Evolutionary conservation across 2,113 vertebrate species (phyloP), one percentile per base, ranked within the genome.

Genomic region (Gorsachius goisagi): DNA sequence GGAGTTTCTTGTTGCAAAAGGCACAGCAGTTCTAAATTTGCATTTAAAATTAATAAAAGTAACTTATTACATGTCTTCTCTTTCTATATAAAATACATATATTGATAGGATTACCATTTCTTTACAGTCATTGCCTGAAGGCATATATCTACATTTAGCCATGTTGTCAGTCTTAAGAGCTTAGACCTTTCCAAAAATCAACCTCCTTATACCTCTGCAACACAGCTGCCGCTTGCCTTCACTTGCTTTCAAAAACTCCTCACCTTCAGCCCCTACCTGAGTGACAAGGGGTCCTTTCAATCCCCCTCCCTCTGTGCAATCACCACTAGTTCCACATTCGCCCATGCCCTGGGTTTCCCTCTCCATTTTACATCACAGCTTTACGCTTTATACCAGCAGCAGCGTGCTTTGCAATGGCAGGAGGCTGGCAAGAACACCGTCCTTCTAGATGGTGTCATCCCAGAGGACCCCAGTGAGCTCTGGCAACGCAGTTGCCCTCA

Each of bases 61-160:
- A 21, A 28, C 15, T 60, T 11, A 8, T 11, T 5, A 5, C 3
- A 3, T 0, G 0, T 2, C 14, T 78, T 85, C 28, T 44, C 19
- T 55, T 84, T 55, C 32, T 27, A 9, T 6, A 23, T 30, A 37
- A 92, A 68, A 82, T 5, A 35, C 0, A 53, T 2, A 6, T 2
- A 35, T 9, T 16, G 32, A 2, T 49, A 53, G 50, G 23, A 19
- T n/a, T 12, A 21, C 9, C 12, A 37, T 64, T 30, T 59, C 58
- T 64, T 88, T 39, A 58, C 16, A 30, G 11, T 37, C 14, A 18
- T 5, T 45, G 32, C 15, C 32, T 27, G n/a, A 76, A 60, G 21
- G 47, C 14, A 17, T 18, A 4, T 9, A 28, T 21, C 15, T 52
- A 21, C 24, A 15, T 13, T 33, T 28, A 45, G 39, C 9, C 27